These are phyloP conservation scores for Pterocles orientalis DNA, from an alignment of 2,113 vertebrate species.

Conservation along the genomic window DNA sequence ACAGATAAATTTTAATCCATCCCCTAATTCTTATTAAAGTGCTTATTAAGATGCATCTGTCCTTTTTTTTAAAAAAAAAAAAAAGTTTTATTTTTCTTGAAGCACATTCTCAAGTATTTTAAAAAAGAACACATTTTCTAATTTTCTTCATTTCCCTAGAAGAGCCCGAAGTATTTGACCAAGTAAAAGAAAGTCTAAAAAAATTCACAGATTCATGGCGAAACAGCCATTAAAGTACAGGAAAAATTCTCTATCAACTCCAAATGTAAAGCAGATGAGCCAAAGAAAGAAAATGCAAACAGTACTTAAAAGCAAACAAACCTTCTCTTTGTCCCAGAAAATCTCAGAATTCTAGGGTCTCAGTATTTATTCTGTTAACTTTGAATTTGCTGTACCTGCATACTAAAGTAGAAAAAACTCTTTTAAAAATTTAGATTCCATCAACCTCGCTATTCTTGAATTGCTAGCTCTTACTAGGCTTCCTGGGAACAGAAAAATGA, in stretches of 20 bases:
- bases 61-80: not conserved
- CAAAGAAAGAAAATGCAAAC: not conserved
- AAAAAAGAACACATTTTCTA: not conserved
- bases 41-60: not conserved
- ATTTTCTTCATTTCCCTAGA: not conserved
- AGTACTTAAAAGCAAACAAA: not conserved
- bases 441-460: not conserved
- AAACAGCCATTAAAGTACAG: not conserved
- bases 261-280: not conserved
- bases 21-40: not conserved
- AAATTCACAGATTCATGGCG: not conserved
- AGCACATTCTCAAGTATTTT: not conserved
- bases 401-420: not conserved
- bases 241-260: not conserved
- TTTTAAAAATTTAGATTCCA: not conserved
- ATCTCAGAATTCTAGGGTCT: not conserved
- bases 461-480: not conserved
- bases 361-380: not conserved
- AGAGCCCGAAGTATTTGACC: not conserved
- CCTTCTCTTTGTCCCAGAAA: not conserved
- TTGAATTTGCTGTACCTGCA: not conserved
- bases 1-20: not conserved
- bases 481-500: not conserved
- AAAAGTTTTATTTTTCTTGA: not conserved
- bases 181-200: not conserved